Evolutionary conservation across 2,888 invertebrate species (phyloP), one percentile per base, ranked within the genome.

Genomic region (Pherbina coryleti): DNA sequence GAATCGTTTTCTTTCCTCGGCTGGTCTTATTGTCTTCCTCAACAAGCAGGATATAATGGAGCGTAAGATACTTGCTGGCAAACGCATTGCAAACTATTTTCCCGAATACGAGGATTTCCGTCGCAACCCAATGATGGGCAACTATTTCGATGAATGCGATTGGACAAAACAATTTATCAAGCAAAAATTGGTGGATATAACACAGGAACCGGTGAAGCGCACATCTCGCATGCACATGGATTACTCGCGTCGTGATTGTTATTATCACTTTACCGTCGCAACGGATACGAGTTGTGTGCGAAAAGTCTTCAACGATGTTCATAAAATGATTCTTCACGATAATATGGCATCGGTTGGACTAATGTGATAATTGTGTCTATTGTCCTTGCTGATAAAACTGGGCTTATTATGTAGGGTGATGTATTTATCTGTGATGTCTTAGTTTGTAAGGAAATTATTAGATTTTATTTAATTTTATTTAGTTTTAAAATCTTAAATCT

Each of bases 1-100:
- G 82, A 95, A 90, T 83, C 85, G 90, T 81, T 96, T 94, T 85
- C 91, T 96, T 0, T 89, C 93, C 78, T 92, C 93, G 81, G 93
- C 95, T 0, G 95, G 95, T 3, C 90, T 96, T 57, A 95, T 96
- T 70, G 92, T 96, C 9, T 96, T 96, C 88, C 91, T 96, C 53
- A 96, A 96, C 88, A 96, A 96, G 86, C 95, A 95, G 85, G 96
- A 96, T 86, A 89, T 95, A 3, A 75, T 75, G 75, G 92, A 93
- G 82, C 91, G 91, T 69, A 96, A 96, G 89, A 91, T 96, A 70
- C 89, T 92, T n/a, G 91, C 92, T 72, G 95, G 94, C 19, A 91
- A 91, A 80, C 91, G 90, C 76, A 91, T 95, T 73, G 92, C 90
- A 0, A 90, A 92, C 0, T 93, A 93, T 88, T 95, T 95, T 89